phyloP scores from a whole-genome alignment of 2,888 invertebrate genomes.

The Labia minor region DNA sequence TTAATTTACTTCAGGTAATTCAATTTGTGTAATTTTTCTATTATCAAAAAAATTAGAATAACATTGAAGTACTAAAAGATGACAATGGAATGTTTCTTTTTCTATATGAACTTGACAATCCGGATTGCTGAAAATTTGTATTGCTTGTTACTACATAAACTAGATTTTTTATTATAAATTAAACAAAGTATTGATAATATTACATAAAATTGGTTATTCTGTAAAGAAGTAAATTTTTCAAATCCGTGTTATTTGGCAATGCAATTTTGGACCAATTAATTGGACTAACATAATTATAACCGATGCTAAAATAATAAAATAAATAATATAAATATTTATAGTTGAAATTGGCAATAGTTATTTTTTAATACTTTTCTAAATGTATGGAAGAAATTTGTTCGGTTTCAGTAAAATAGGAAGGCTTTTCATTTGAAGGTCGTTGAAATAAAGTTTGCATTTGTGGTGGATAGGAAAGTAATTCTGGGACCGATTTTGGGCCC shows the following conservation, averaged over 20 bases:
- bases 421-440: neutral
- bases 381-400: neutral
- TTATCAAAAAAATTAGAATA: constrained; percentile 55
- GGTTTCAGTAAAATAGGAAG: neutral
- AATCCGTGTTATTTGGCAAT: constrained; percentile 54
- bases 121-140: constrained; percentile 45
- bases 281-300: constrained; percentile 31
- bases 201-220: constrained; percentile 57
- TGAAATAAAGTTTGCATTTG: neutral
- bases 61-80: constrained; percentile 55
- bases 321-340: too few relatives aligned
- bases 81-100: constrained; percentile 56
- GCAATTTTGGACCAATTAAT: constrained; percentile 53
- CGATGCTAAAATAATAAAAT: constrained; percentile 18
- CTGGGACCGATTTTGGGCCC: neutral
- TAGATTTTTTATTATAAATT: neutral
- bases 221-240: constrained; percentile 52
- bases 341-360: too few relatives aligned
- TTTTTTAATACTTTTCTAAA: neutral
- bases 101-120: constrained; percentile 55
- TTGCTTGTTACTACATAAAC: too few relatives aligned
- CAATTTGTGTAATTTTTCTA: constrained; percentile 23
- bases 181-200: constrained; percentile 26
- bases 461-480: neutral
- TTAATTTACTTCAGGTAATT: constrained; percentile 22